Evolutionary conservation across 2,113 vertebrate genomes (phyloP), one percentile per base, ranked within the genome.

Genomic region (Brachypodius melanocephalos): DNA sequence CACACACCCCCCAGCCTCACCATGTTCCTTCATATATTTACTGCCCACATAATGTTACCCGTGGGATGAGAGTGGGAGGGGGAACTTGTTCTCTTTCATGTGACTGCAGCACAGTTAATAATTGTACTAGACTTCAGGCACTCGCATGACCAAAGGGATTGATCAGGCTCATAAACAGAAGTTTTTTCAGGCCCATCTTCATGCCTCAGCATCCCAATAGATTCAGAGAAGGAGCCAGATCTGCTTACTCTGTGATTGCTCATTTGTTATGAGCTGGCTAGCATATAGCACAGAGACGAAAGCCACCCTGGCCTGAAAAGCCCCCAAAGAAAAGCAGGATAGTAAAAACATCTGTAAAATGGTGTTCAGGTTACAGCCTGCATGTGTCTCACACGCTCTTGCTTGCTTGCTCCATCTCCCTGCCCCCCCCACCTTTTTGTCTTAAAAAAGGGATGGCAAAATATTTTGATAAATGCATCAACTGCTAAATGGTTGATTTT

Each of bases 21-120:
- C 22, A 15, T 36, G 43, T 76, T 91, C 52, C 65, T 73, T 92
- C 75, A 9, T 65, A 57, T 77, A 66, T 68, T 93, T 87, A 58
- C 91, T 93, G 87, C 89, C 87, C 85, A 95, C 94, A 42, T 78
- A 67, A 76, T 32, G 67, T 89, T 95, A 75, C 86, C 89, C 28
- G 0, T 0, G 40, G 85, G 93, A 94, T 80, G 72, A 76, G 80
- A 72, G 75, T 95, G 65, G 85, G 73, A 95, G 57, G 29, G 81
- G 77, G 61, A 79, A 83, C 85, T 91, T 90, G 65, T 71, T 91
- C 88, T 88, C 40, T 86, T 81, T 83, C 88, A 90, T 77, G 91
- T 93, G 93, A 95, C 83, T 93, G 67, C 32, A 78, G 72, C 86
- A 54, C 68, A 78, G 71, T 95, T 95, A 91, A 94, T 96, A 94